A percentile compares a stretch with the other conserved stretches of the same genome.
These are phyloP conservation scores for Melolontha melolontha DNA, from an alignment of 2,888 invertebrate species.

Conservation along the genomic window DNA sequence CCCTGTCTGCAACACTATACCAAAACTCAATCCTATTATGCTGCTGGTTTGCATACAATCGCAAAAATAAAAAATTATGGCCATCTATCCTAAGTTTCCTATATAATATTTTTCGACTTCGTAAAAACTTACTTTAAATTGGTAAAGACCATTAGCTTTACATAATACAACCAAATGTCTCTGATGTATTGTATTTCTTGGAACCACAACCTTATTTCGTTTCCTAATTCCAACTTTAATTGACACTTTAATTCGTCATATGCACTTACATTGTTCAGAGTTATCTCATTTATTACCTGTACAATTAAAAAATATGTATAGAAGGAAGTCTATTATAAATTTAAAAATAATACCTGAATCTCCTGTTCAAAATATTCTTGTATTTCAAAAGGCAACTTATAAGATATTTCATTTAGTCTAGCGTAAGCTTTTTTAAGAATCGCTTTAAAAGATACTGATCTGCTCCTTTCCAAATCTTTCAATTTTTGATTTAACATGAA, in stretches of 20 bases:
- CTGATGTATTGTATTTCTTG: conserved; percentile 33
- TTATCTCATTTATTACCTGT: conserved; percentile 41
- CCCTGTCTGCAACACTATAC: too few relatives aligned
- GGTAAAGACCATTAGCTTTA: conserved; percentile 27
- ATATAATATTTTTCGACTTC: too few relatives aligned
- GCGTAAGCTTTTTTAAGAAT: conserved; percentile 53
- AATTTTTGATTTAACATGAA: conserved; percentile 27
- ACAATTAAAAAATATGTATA: neutral
- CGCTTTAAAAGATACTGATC: conserved; percentile 23
- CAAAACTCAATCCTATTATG: too few relatives aligned
- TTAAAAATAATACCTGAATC: conserved; percentile 46
- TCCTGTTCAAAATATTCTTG: conserved; percentile 58
- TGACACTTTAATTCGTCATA: conserved; percentile 32
- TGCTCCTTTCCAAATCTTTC: conserved; percentile 11
- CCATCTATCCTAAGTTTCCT: too few relatives aligned
- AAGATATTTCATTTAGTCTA: conserved; percentile 53
- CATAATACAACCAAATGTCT: conserved; percentile 28
- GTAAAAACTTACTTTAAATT: conserved; percentile 38
- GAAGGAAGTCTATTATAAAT: neutral
- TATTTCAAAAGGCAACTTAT: conserved; percentile 55
- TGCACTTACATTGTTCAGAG: conserved; percentile 36
- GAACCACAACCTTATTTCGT: conserved; percentile 30
- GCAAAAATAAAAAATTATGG: too few relatives aligned
- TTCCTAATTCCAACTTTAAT: conserved; percentile 28
- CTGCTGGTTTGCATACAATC: too few relatives aligned